Base-by-base conservation (phyloP, 2,888 invertebrate species). In the Aethes cnicana region DNA sequence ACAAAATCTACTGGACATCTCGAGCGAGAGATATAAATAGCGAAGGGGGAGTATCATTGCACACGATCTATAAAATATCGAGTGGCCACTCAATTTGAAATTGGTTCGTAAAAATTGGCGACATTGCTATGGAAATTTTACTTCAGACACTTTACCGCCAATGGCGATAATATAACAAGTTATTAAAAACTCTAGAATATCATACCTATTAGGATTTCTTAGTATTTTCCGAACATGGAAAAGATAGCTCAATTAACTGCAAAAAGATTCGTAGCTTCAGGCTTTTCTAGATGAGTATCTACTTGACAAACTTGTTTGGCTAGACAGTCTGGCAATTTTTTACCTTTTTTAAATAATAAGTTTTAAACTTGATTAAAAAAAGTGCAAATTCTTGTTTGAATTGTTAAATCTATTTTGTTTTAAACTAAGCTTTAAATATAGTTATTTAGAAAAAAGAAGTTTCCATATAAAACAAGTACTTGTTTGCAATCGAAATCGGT, bases 1-100 rank as follows among this genome's bases (percentile, higher is more conserved):
- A 75, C 69, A 69, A 80, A 82, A 82, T 81, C 80, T 73, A 73
- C 66, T 72, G 63, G 72, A 71, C 72, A 71, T 72, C 67, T 66
- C 60, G 55, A 66, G 62, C 57, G 69, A 64, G 61, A 67, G 64
- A 68, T 59, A 61, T 44, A 50, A 50, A 50, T 50, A 50, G 50
- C 20, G 30, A 43, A 30, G 30, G 50, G 49, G 39, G 32, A 17
- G 50, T 64, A 68, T 69, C 66, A 58, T 59, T 28, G 43, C 58
- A 43, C 36, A 50, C 28, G 30, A 36, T 44, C 43, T 50, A 44
- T 43, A 43, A 50, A 44, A 50, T 44, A 37, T 50, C 43, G 43
- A 37, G 36, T 43, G 30, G 30, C 43, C 18, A 50, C 43, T 50
- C 30, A 5, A 4, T 12, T 32, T 3, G 4, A 4, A 17, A 39